Base-by-base conservation (phyloP, 2,797 vertebrate species). In the Gouania willdenowi region DNA sequence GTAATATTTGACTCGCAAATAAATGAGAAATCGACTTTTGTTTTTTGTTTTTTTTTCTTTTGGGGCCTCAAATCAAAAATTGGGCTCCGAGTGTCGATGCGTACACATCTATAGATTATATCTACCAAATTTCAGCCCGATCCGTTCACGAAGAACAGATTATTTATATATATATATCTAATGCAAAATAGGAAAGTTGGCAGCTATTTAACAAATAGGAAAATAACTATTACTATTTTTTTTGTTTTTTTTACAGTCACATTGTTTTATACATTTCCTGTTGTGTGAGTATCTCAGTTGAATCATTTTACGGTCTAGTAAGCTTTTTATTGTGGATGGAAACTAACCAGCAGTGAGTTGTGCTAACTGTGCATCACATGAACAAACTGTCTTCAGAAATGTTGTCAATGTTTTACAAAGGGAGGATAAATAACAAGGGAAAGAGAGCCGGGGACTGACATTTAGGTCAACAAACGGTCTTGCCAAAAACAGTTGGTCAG, bases 401-500 rank as follows among this genome's bases (percentile, higher is more conserved):
- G 25, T 6, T 19, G 39, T 54, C 54, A 8, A 46, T 4, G 30
- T 17, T 41, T 10, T 30, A 46, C 36, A 22, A 40, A 57, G 19
- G 11, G 20, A 26, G 35, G 18, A 26, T 50, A 36, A 62, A 71
- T 49, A 14, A 38, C 16, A 25, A 4, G 13, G 16, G 31, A 15
- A 52, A 16, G 26, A 30, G 28, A 8, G 19, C 12, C 8, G 15
- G 17, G 33, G 39, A 19, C 26, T 24, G 45, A 31, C 58, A 61
- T 55, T 53, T 63, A 27, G 26, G 11, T 62, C 52, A 46, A 44
- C 35, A 27, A 42, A 41, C 30, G 27, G 11, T 33, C 45, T 37
- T 33, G 43, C 28, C 22, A 16, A 30, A 21, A 24, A 53, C 32
- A 41, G 29, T 26, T 35, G 51, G 34, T 13, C 45, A 36, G 36